phyloP scores from a whole-genome alignment of 2,113 vertebrate genomes.

The Lanius collurio region DNA sequence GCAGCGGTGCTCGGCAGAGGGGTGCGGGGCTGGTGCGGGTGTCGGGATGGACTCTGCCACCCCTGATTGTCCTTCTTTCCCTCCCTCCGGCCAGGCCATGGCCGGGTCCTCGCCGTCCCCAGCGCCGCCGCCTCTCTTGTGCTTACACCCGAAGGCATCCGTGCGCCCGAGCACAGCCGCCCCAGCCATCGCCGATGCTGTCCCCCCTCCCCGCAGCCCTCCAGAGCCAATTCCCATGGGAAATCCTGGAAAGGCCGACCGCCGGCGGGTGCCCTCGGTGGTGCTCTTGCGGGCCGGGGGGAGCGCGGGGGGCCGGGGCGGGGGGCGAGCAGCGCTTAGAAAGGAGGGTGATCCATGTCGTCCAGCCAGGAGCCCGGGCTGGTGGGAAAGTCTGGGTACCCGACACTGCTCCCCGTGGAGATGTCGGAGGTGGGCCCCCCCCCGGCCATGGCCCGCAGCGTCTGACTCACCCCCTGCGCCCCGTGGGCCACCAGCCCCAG shows the following conservation, averaged over 20 bases:
- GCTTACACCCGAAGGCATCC: slow-evolving; percentile 45
- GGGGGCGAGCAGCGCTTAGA: slow-evolving; percentile 74
- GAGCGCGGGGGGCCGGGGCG: neutral
- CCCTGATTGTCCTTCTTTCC: slow-evolving; percentile 53
- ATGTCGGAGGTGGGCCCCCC: slow-evolving; percentile 96
- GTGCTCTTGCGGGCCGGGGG: neutral
- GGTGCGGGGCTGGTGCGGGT: neutral
- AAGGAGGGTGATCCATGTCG: slow-evolving; percentile 98
- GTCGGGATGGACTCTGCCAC: neutral
- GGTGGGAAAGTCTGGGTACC: slow-evolving; percentile 98
- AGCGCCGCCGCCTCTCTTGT: slow-evolving; percentile 31
- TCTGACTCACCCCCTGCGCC: slow-evolving; percentile 87
- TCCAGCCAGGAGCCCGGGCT: slow-evolving; percentile 99
- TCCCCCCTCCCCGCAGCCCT: neutral
- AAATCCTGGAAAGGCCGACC: neutral
- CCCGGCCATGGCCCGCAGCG: slow-evolving; percentile 91
- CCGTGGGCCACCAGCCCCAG: slow-evolving; percentile 83
- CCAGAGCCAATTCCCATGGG: neutral
- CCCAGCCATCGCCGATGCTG: rapidly evolving
- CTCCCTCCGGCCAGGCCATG: rapidly evolving
- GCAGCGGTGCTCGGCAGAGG: neutral
- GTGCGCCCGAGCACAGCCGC: neutral
- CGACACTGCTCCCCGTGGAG: slow-evolving; percentile 97
- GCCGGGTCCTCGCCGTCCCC: neutral
- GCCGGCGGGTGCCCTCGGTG: neutral